Base-by-base conservation (phyloP, 2,888 invertebrate genomes). In the Syrista parreyssii region DNA sequence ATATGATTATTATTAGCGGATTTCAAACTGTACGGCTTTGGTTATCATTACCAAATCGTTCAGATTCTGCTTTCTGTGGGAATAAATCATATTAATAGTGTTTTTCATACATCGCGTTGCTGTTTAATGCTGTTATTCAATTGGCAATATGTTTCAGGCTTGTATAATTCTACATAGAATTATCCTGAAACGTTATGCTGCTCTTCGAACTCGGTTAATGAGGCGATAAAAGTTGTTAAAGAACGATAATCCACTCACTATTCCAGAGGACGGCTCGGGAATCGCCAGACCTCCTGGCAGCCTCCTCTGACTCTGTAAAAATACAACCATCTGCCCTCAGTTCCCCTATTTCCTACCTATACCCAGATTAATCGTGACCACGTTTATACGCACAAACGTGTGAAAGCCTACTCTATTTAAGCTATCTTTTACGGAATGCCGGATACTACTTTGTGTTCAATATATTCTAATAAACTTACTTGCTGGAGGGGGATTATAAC, bases 181-280 rank as follows among this genome's bases (percentile, higher is more conserved):
- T 55, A 55, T 9, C 55, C 9, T 55, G 23, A 55, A 55, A 55
- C 9, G 23, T 55, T 55, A 55, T 9, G 55, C 23, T 55, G 9
- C 23, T 23, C 55, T 55, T 55, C 4, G 55, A 55, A 55, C 23
- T 55, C 9, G 23, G 23, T 55, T 55, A 55, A 55, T 23, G 55
- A 23, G 55, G 55, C 23, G 23, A 23, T 55, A 23, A 55, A 55
- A 55, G 9, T 23, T 75, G 35, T 32, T 71, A 80, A 79, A 33
- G 74, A 81, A 79, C 74, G 68, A 84, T 84, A 74, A 82, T 81
- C 78, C 78, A 94, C 95, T 96, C 94, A 96, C 96, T 96, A 93
- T 96, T 96, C 96, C 96, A 96, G 85, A 96, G 94, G 89, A 96
- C 96, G 90, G 96, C 95, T 88, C 96, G 94, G 85, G 94, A 93